Evolutionary conservation across 2,888 invertebrate genomes (phyloP).

Genomic region (Catocala sponsa): DNA sequence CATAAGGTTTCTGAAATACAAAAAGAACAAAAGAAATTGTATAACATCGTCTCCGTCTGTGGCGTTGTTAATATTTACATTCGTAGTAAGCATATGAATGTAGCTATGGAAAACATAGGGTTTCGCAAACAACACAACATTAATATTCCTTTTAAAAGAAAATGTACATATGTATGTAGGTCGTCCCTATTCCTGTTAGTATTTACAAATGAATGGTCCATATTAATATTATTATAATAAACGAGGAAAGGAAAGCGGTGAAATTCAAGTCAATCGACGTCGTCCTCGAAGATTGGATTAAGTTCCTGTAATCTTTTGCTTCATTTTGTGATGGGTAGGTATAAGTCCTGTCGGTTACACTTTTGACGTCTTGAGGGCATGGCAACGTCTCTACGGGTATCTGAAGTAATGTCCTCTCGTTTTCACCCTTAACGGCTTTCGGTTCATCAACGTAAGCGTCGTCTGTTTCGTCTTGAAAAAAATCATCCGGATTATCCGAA

Average conservation of each 20-base stretch:
- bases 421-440: constrained; percentile 71
- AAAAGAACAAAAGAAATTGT: constrained; percentile 30
- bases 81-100: constrained; percentile 31
- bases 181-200: constrained; percentile 22
- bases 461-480: constrained; percentile 78
- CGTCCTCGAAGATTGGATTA: constrained; percentile 70
- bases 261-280: constrained; percentile 48
- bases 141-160: constrained; percentile 48
- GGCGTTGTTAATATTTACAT: constrained; percentile 48
- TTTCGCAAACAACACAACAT: constrained; percentile 43
- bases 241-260: constrained; percentile 53
- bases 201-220: constrained; percentile 57
- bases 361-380: constrained; percentile 89
- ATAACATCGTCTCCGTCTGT: constrained; percentile 19
- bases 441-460: constrained; percentile 77
- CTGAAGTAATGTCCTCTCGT: constrained; percentile 84
- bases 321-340: constrained; percentile 88
- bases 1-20: constrained; percentile 42
- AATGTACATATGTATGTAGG: constrained; percentile 35
- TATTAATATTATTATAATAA: constrained; percentile 60
- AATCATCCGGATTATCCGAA: constrained; percentile 72
- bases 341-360: constrained; percentile 87
- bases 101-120: constrained; percentile 42
- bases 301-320: constrained; percentile 84
- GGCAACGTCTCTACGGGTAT: constrained; percentile 88